Base-by-base conservation (phyloP, 2,888 invertebrate genomes). In the Pasiphila rectangulata region DNA sequence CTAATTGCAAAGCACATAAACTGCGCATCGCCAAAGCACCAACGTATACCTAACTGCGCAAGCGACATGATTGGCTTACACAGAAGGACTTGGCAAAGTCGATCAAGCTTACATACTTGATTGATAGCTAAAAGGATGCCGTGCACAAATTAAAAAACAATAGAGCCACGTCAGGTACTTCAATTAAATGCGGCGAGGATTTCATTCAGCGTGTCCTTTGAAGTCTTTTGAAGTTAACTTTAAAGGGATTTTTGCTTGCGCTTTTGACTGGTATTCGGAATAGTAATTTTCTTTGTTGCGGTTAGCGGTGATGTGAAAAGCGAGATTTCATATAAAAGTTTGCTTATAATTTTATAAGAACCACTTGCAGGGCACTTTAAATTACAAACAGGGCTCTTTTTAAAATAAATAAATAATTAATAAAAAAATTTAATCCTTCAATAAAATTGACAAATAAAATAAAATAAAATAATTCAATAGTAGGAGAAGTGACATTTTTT, bases 61-160 rank as follows among this genome's bases (percentile, higher is more conserved):
- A n/a, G n/a, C n/a, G n/a, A n/a, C n/a, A n/a, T n/a, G n/a, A n/a
- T n/a, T n/a, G 55, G 55, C 49, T 51, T 54, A 44, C 46, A 51
- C 52, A 63, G 56, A 54, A 37, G 55, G 49, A 58, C 56, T 34
- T 25, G 30, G 45, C 37, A 41, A 62, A 54, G 53, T 49, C 55
- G 64, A 65, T 61, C 62, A 50, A 45, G 60, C 56, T 62, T 75
- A 82, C 82, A 82, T 61, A 73, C 71, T 81, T 82, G 82, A 82
- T 82, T 82, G 82, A 82, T 81, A 67, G 81, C 63, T 75, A 66
- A 82, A 82, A 81, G 81, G 76, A 73, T 58, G 78, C 77, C 76
- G 76, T 61, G 68, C 69, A 72, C 72, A 75, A 76, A 79, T 79
- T 75, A 79, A 79, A 79, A 73, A 75, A 75, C 74, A 72, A 72